A percentile compares a stretch with the other conserved stretches of the same genome.
Conservation (phyloP, 1,140 invertebrate genomes). For the Amphibalanus amphitrite region DNA sequence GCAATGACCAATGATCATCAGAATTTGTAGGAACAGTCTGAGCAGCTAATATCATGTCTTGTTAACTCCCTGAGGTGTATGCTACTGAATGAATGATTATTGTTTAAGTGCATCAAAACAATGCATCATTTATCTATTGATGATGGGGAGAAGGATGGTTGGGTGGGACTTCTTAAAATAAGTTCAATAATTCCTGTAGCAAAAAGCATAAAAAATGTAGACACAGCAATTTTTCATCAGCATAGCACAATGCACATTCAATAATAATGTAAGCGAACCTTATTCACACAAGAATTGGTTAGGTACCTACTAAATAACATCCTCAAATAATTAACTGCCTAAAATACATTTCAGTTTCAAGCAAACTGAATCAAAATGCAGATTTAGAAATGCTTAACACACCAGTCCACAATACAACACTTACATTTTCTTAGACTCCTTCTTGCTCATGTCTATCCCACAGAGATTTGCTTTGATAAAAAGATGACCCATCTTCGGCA, state of each 20-base stretch:
- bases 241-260: neutral
- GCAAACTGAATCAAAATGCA: no score
- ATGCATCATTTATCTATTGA: neutral
- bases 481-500: no score
- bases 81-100: constrained; percentile 40
- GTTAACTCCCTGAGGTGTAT: no score
- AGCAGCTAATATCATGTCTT: no score
- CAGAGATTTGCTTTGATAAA: neutral
- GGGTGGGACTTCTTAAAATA: no score
- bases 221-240: neutral
- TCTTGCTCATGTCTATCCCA: neutral
- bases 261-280: neutral
- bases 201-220: no score
- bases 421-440: neutral
- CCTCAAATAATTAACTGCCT: no score
- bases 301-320: neutral
- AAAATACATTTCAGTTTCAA: neutral
- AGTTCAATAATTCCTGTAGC: no score
- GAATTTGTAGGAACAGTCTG: constrained; percentile 2
- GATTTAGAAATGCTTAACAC: no score
- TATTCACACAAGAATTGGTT: neutral
- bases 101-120: neutral
- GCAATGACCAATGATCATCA: neutral
- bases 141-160: no score
- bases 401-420: neutral